These are phyloP conservation scores for Euzophera pinguis DNA, from an alignment of 2,888 invertebrate genomes.

Conservation along the genomic window DNA sequence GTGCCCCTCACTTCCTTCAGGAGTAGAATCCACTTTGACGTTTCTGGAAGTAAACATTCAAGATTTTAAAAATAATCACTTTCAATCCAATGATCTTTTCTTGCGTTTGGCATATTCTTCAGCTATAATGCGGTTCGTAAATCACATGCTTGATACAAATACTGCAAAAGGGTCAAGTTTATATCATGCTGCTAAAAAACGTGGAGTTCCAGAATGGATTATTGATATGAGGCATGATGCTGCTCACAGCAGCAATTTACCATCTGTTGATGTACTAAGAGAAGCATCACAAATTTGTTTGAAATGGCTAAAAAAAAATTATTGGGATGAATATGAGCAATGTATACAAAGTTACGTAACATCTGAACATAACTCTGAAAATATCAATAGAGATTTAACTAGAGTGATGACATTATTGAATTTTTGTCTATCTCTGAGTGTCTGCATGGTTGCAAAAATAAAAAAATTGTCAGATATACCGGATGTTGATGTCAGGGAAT, in stretches of 20 bases:
- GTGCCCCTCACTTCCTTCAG: conserved; percentile 76
- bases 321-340: conserved; percentile 81
- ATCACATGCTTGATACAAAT: conserved; percentile 80
- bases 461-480: conserved; percentile 59
- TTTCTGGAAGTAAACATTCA: conserved; percentile 75
- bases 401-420: conserved; percentile 53
- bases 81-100: conserved; percentile 58
- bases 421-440: conserved; percentile 59
- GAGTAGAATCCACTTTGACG: conserved; percentile 81
- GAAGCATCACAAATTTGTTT: conserved; percentile 82
- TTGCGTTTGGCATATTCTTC: conserved; percentile 81
- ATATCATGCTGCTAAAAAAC: conserved; percentile 79
- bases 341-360: conserved; percentile 65
- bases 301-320: conserved; percentile 84
- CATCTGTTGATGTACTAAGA: conserved; percentile 81
- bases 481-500: conserved; percentile 48
- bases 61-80: conserved; percentile 38
- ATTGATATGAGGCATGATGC: conserved; percentile 88
- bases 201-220: conserved; percentile 89
- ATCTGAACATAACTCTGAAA: conserved; percentile 35
- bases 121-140: conserved; percentile 83
- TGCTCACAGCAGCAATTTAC: conserved; percentile 85
- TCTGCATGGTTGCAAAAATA: conserved; percentile 58
- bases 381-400: conserved; percentile 34
- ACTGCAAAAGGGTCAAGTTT: conserved; percentile 75